Percentiles rank a stretch among this genome's conserved stretches.
Evolutionary conservation across 2,888 invertebrate species (phyloP).

Genomic region (Rhingia rostrata): DNA sequence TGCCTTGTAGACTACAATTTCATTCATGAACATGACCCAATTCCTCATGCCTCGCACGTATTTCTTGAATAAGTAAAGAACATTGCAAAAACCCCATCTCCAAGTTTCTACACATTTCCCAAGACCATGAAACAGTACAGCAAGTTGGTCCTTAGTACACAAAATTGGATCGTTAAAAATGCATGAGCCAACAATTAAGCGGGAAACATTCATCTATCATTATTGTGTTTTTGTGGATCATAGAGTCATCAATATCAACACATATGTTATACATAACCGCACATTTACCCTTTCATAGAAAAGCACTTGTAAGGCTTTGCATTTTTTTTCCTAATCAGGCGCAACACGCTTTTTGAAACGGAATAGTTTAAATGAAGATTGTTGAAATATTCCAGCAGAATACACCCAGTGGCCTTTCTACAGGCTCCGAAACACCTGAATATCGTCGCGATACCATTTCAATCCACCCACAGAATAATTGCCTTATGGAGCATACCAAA

Average conservation of each 20-base stretch:
- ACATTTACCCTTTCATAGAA: background rate
- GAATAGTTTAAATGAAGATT: slow-evolving; percentile 29
- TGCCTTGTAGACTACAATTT: background rate
- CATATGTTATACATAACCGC: background rate
- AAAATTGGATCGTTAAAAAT: slow-evolving; percentile 11
- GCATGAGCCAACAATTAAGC: slow-evolving; percentile 10
- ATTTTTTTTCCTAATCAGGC: slow-evolving; percentile 1
- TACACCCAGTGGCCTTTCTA: slow-evolving; percentile 5
- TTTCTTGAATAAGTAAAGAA: slow-evolving; percentile 3
- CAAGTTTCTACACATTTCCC: background rate
- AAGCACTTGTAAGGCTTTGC: background rate
- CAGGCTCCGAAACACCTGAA: slow-evolving; percentile 20
- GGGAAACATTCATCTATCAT: slow-evolving; percentile 1
- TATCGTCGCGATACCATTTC: slow-evolving; percentile 23
- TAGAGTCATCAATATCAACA: background rate
- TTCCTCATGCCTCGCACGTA: slow-evolving; percentile 23
- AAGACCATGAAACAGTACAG: slow-evolving; percentile 10
- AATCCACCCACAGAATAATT: slow-evolving; percentile 21
- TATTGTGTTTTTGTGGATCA: background rate
- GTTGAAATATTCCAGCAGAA: slow-evolving; percentile 24
- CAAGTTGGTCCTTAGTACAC: slow-evolving; percentile 12
- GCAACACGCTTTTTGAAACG: background rate
- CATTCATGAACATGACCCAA: slow-evolving; percentile 1
- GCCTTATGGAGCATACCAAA: slow-evolving; percentile 1
- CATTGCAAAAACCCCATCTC: background rate